Conservation (phyloP, 2,888 invertebrate species). For the Bombylius discolor region DNA sequence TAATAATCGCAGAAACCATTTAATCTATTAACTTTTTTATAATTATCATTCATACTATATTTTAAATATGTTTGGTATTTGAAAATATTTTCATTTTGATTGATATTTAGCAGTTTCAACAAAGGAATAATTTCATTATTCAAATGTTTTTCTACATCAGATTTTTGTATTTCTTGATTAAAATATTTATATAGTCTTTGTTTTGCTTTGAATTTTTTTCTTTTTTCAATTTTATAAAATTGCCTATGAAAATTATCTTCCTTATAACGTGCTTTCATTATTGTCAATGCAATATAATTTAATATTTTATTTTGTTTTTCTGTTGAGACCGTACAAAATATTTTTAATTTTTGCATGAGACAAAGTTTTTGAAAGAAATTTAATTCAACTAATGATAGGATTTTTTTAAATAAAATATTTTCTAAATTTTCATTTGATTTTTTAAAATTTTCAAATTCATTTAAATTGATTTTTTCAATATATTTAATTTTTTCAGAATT, state of each 20-base stretch:
- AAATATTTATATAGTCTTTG: conserved; percentile 20
- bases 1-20: neutral
- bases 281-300: conserved; percentile 18
- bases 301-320: conserved; percentile 18
- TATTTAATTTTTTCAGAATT: conserved; percentile 13
- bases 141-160: conserved; percentile 14
- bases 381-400: conserved; percentile 26
- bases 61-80: neutral
- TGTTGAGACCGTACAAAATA: conserved; percentile 22
- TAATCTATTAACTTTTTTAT: neutral
- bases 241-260: conserved; percentile 15
- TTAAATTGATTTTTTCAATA: neutral
- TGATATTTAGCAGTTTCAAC: conserved; percentile 22
- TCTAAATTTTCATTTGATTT: neutral
- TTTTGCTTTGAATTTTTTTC: conserved; percentile 30
- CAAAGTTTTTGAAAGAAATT: conserved; percentile 31
- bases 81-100: conserved; percentile 8
- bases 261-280: conserved; percentile 4
- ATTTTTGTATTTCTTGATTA: conserved; percentile 12
- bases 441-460: neutral
- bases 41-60: neutral
- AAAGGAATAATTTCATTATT: conserved; percentile 22
- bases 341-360: conserved; percentile 26
- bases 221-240: conserved; percentile 20
- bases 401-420: conserved; percentile 19